A percentile compares a stretch with the other conserved stretches of the same genome.
Evolutionary conservation across 2,888 invertebrate species (phyloP).

Genomic region (Oscheius sp.): DNA sequence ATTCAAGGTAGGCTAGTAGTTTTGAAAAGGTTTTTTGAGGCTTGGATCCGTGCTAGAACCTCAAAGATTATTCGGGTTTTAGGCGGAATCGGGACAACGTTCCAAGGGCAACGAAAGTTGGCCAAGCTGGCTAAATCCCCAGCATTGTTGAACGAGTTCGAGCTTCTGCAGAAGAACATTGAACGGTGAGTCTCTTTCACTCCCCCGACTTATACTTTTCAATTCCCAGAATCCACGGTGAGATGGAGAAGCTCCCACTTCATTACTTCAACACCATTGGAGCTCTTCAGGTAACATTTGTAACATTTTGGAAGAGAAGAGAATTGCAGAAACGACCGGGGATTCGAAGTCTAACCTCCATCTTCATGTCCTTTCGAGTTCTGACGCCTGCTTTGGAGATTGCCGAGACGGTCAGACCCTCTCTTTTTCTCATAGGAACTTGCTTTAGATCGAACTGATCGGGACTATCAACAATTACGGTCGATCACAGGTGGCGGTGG

Average conservation of each 20-base stretch:
- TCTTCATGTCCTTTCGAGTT: conserved; percentile 24
- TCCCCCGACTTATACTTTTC: too few species aligned
- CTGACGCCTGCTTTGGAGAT: conserved; percentile 22
- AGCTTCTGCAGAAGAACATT: conserved; percentile 7
- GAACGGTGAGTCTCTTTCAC: conserved; percentile 1
- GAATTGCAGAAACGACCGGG: conserved; percentile 23
- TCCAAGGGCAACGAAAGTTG: not conserved
- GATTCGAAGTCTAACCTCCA: conserved; percentile 27
- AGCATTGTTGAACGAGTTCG: conserved; percentile 5
- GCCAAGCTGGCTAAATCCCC: conserved; percentile 3
- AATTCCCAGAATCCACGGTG: not conserved
- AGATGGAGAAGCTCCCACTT: not conserved
- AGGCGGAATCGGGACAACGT: too few species aligned
- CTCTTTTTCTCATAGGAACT: not conserved
- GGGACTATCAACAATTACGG: conserved; percentile 13
- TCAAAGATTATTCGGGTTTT: not conserved
- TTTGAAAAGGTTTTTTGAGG: not conserved
- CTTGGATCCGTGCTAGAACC: not conserved
- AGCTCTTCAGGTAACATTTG: not conserved
- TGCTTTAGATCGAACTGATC: conserved; percentile 15
- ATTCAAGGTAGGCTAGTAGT: not conserved
- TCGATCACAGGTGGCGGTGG: not conserved
- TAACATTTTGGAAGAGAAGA: not conserved
- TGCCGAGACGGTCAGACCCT: conserved; percentile 21
- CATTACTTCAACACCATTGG: conserved; percentile 15